Conservation (phyloP, 2,113 vertebrate genomes). For the Ginglymostoma cirratum region DNA sequence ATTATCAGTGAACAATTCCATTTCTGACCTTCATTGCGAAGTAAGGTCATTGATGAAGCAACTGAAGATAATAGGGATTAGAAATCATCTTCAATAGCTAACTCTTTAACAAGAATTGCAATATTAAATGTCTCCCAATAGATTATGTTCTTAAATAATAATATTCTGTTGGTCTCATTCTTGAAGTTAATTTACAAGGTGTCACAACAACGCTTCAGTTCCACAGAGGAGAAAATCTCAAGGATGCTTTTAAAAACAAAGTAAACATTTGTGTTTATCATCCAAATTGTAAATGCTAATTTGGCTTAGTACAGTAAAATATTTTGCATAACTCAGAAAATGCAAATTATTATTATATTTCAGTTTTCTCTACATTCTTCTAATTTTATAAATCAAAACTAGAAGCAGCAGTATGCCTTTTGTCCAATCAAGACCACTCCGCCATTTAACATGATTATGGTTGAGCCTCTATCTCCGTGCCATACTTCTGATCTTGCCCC, state of each 20-base stretch:
- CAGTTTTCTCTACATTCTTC: neutral
- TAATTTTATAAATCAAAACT: neutral
- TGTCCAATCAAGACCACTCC: too few relatives aligned
- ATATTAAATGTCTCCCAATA: neutral
- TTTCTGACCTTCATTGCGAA: neutral
- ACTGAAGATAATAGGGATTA: neutral
- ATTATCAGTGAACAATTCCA: neutral
- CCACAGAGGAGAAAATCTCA: neutral
- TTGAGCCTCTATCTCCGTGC: too few relatives aligned
- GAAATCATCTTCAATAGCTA: neutral
- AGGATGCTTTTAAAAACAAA: neutral
- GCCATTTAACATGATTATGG: too few relatives aligned
- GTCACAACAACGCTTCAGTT: neutral
- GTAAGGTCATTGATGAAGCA: neutral
- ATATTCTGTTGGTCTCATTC: neutral
- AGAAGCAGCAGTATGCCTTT: too few relatives aligned
- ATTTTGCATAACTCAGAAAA: neutral
- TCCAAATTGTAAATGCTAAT: neutral
- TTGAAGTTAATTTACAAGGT: neutral
- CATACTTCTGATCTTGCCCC: too few relatives aligned
- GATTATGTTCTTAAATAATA: neutral
- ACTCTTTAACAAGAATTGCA: neutral
- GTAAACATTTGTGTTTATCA: neutral
- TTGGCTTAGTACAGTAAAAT: neutral
- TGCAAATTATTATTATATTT: neutral